Evolutionary conservation across 2,113 vertebrate genomes (phyloP), one percentile per base, ranked within the genome.

Genomic region (Thoracochromis brauschi): DNA sequence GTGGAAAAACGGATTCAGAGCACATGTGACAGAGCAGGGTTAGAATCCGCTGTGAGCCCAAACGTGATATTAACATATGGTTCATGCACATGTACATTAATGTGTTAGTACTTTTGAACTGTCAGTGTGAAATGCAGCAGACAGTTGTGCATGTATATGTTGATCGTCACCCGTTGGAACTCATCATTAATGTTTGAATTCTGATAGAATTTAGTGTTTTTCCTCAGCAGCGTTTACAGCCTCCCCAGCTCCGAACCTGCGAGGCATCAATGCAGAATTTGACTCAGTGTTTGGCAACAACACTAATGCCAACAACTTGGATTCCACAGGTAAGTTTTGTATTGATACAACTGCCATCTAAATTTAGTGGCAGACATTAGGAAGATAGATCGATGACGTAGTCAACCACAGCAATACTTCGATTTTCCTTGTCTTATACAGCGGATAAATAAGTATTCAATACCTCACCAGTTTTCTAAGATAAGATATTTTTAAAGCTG

Each of bases 211-310:
- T 84, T 40, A 35, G 31, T 82, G 3, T 82, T 45, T 87, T 45
- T 29, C 5, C 21, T 73, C 40, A 29, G 24, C 92, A 99, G 98
- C 97, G 89, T 99, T 98, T 90, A 95, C 97, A 38, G 95, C 97
- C 60, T 97, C 98, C 92, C 96, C 97, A 68, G 96, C 97, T 88
- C 94, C 97, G 91, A 96, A 97, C 86, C 96, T 97, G 85, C 86
- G 3, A 93, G 96, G 98, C 96, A 97, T 99, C 97, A 98, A 98
- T 84, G 97, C 98, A 78, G 97, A 99, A 96, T 99, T 99, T 94
- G 98, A 99, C 91, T 98, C 98, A 3, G 98, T 99, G 80, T 99
- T 99, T 95, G 98, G 98, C 95, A 98, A 97, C 96, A 98, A 98
- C 94, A 96, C 91, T 63, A 92, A 94, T 89, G 91, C 88, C 85